Base-by-base conservation (phyloP, 2,113 vertebrate species). In the Malaclemys terrapin region DNA sequence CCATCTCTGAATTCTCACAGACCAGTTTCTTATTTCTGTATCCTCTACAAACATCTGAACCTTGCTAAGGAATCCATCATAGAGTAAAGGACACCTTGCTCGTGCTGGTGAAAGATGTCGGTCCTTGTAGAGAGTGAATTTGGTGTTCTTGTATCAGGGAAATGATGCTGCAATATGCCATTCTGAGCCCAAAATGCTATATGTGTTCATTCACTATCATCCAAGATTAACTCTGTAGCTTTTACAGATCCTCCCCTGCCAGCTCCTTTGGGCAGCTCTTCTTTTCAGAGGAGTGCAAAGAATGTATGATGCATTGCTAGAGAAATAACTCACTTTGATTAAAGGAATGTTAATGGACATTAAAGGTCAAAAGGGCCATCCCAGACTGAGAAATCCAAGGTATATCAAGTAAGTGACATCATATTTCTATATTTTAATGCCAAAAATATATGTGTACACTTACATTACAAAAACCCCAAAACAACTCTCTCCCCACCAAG, bases 31-130 rank as follows among this genome's bases (percentile, higher is more conserved):
- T 9, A 2, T 14, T 91, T 25, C 49, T 29, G 24, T 57, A 20
- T 80, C 57, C 29, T 50, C 59, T 57, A 25, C 56, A 9, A 42
- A 10, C 57, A 3, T 10, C 56, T 72, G 5, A n/a, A 6, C 31
- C 50, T 31, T 16, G 14, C 31, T 5, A 5, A 1, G 16, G 4
- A 20, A 31, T 17, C 31, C 2, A 8, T 2, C 17, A 52, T 45
- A 5, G 12, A 0, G 2, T 13, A 25, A 9, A n/a, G 31, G 13
- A 65, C 54, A 47, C 10, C 8, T 22, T 5, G 0, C 50, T 38
- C 24, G 12, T 59, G 56, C 72, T 50, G 54, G 49, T 14, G 52
- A 27, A 20, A 87, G 75, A 35, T n/a, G 16, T 69, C 17, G 4
- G 65, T 69, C 35, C 65, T 69, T 10, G 16, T 14, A 3, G 4